Percentiles rank a stretch among this genome's conserved stretches.
phyloP scores from a whole-genome alignment of 2,113 vertebrate genomes.

The Pelvicachromis taeniatus region DNA sequence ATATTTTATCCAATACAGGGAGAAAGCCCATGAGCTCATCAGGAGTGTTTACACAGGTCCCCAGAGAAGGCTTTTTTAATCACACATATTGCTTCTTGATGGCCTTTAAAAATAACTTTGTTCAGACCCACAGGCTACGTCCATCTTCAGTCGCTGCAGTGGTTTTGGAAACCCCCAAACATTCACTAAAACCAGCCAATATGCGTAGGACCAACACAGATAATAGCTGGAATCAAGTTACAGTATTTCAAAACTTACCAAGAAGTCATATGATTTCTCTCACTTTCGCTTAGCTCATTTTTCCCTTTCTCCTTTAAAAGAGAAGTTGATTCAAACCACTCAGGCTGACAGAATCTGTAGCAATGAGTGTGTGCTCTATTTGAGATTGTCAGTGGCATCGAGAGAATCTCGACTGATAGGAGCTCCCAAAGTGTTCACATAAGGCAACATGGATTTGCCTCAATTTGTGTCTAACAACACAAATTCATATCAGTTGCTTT shows the following conservation, averaged over 20 bases:
- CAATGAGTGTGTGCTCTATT: not conserved
- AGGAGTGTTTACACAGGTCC: not conserved
- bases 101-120: not conserved
- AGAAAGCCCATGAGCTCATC: not conserved
- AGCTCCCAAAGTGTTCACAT: not conserved
- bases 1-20: not conserved
- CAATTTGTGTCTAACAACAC: not conserved
- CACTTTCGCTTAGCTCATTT: not conserved
- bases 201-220: fast-evolving
- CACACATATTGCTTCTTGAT: not conserved
- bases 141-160: not conserved
- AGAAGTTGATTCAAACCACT: not conserved
- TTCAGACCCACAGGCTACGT: not conserved
- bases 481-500: not conserved
- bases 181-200: not conserved
- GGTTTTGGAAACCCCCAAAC: not conserved
- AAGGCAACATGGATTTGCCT: not conserved
- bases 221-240: not conserved
- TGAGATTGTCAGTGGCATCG: not conserved
- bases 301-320: not conserved
- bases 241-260: not conserved
- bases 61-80: not conserved
- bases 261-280: not conserved
- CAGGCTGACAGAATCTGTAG: not conserved
- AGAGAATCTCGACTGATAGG: not conserved